phyloP scores from a whole-genome alignment of 2,113 vertebrate genomes.

The Ariopsis seemanni region DNA sequence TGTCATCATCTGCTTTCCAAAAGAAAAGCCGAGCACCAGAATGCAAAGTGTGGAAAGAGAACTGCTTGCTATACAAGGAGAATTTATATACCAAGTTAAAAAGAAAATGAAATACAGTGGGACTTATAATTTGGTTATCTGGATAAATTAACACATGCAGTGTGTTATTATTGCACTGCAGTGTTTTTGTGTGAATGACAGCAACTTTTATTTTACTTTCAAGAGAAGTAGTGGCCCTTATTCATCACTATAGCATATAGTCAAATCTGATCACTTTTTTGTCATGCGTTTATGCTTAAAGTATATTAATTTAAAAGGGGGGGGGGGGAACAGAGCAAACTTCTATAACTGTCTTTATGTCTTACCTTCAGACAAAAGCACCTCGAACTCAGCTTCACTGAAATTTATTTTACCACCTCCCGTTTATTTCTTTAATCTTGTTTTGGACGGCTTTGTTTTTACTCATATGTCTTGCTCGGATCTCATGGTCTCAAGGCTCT shows the following conservation, averaged over 20 bases:
- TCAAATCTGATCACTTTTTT: not conserved
- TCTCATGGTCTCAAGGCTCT: not conserved
- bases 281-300: not conserved
- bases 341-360: not conserved
- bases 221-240: not conserved
- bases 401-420: not conserved
- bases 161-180: not conserved
- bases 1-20: constrained; percentile 14
- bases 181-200: not conserved
- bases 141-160: not conserved
- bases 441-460: not conserved
- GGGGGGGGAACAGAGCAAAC: not conserved
- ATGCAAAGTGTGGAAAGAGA: not conserved
- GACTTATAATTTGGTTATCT: not conserved
- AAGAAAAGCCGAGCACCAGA: constrained; percentile 6
- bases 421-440: not conserved
- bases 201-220: not conserved
- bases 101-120: not conserved
- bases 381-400: not conserved
- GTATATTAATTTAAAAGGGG: not conserved
- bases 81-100: not conserved
- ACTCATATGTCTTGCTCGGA: not conserved
- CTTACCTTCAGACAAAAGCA: not conserved
- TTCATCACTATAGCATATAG: not conserved
- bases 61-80: not conserved